phyloP scores from a whole-genome alignment of 2,888 invertebrate species.

The Choristoneura rosaceana region DNA sequence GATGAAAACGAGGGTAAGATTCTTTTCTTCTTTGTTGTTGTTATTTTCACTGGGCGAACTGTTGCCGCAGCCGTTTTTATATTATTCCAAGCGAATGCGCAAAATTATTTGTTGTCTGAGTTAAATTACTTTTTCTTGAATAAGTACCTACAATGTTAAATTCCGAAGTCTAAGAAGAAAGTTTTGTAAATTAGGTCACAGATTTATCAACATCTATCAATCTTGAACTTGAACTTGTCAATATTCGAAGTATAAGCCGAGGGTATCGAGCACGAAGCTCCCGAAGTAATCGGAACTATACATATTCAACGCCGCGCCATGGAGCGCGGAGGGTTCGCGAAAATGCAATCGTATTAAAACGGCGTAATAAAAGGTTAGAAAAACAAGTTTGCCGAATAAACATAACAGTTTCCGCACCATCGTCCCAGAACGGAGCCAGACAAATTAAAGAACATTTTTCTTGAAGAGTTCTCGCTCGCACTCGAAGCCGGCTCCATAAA shows the following conservation, averaged over 20 bases:
- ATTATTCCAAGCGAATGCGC: not conserved
- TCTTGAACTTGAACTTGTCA: constrained; percentile 49
- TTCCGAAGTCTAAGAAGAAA: not conserved
- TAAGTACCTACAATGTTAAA: constrained; percentile 1
- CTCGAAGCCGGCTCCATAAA: constrained; percentile 75
- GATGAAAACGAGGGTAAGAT: constrained; percentile 7
- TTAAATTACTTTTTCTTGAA: not conserved
- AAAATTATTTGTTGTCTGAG: not conserved
- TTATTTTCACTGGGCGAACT: not conserved
- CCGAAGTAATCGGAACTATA: constrained; percentile 63
- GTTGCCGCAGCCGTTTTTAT: not conserved
- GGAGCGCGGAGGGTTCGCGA: constrained; percentile 59
- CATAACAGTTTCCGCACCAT: constrained; percentile 80
- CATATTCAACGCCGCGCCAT: constrained; percentile 70
- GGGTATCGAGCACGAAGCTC: constrained; percentile 62
- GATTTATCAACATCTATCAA: constrained; percentile 12
- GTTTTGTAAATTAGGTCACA: constrained; percentile 5
- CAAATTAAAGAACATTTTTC: constrained; percentile 83
- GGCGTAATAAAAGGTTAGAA: constrained; percentile 64
- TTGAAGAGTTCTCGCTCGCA: constrained; percentile 65
- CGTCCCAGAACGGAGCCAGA: constrained; percentile 71
- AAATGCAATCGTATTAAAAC: constrained; percentile 79
- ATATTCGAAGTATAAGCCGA: constrained; percentile 53
- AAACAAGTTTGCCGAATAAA: constrained; percentile 75
- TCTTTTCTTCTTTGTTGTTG: not conserved